These are phyloP conservation scores for Cladopsammia gracilis DNA, from an alignment of 64 coral and sea anemone genomes.

Conservation along the genomic window DNA sequence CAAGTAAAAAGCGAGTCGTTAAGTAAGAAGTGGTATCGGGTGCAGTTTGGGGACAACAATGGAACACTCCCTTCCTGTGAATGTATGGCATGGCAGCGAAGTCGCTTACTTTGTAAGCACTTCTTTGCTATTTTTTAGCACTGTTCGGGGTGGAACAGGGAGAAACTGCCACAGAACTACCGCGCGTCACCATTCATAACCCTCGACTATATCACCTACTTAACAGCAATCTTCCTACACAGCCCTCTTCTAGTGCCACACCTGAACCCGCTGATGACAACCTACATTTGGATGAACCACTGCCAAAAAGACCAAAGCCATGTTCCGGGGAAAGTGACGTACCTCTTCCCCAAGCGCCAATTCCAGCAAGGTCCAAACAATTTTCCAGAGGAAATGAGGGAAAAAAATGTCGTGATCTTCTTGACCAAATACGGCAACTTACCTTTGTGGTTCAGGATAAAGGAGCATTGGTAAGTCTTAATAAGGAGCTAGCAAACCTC, in stretches of 20 bases:
- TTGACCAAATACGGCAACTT: conserved; percentile 4
- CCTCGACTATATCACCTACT: conserved; percentile 33
- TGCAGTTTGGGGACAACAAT: conserved; percentile 37
- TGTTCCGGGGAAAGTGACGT: background rate
- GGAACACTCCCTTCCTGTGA: conserved; percentile 44
- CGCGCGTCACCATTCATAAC: conserved; percentile 50
- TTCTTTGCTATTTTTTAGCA: conserved; percentile 65
- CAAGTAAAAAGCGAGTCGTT: conserved; percentile 28
- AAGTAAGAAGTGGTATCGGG: background rate
- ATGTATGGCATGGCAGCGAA: conserved; percentile 53
- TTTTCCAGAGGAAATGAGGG: background rate
- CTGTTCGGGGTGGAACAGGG: conserved; percentile 17
- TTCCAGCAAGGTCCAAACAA: background rate
- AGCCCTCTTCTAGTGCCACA: background rate
- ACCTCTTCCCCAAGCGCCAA: background rate
- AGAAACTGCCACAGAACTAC: conserved; percentile 35
- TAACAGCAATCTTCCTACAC: background rate
- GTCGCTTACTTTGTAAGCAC: conserved; percentile 58
- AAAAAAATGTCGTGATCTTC: background rate
- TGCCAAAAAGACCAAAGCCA: background rate
- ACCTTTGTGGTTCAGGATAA: background rate
- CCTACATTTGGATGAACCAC: background rate
- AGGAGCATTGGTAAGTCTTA: too few relatives aligned
- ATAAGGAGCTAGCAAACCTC: background rate
- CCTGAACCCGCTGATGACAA: background rate